Base-by-base conservation (phyloP, 1,140 invertebrate species). In the Solen grandis region DNA sequence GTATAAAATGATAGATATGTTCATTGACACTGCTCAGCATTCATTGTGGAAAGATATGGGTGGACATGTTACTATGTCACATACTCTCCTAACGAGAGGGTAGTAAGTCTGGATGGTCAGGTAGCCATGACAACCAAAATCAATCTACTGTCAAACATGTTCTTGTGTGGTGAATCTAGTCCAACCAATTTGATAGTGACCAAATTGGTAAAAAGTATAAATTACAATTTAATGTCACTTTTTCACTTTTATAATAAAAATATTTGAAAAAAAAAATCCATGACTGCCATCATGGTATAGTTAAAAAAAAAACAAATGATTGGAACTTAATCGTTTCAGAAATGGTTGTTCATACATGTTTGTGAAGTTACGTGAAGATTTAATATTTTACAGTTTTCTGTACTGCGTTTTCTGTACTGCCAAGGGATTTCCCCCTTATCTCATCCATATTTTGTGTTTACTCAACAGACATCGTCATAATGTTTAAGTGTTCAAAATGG, bases 231-330 rank as follows among this genome's bases (percentile, higher is more conserved):
- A 46, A 46, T 52, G n/a, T 16, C 36, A 38, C 62, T 73, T 76
- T 76, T 76, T 60, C 60, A 76, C 73, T 76, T 76, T 76, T 76
- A 76, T 76, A 76, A 65, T 76, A 76, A 76, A 72, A 76, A 52
- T 38, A 63, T 63, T 76, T 63, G 65, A 63, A 76, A 76, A 72
- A 76, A 65, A 14, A 66, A 66, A 5, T 74, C 55, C 54, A 74
- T 74, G 54, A 74, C 70, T 74, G 70, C 70, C 70, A 74, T 60
- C 62, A 13, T 1, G n/a, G 16, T 70, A 25, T 68, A 3, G n/a
- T n/a, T n/a, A n/a, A n/a, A n/a, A n/a, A n/a, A n/a, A n/a, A n/a
- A n/a, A n/a, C n/a, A n/a, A n/a, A n/a, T n/a, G n/a, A n/a, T n/a
- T n/a, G n/a, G n/a, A n/a, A n/a, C n/a, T n/a, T n/a, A n/a, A n/a